These are phyloP conservation scores for Crotalus horridus DNA, from an alignment of 2,113 vertebrate species.

Conservation along the genomic window DNA sequence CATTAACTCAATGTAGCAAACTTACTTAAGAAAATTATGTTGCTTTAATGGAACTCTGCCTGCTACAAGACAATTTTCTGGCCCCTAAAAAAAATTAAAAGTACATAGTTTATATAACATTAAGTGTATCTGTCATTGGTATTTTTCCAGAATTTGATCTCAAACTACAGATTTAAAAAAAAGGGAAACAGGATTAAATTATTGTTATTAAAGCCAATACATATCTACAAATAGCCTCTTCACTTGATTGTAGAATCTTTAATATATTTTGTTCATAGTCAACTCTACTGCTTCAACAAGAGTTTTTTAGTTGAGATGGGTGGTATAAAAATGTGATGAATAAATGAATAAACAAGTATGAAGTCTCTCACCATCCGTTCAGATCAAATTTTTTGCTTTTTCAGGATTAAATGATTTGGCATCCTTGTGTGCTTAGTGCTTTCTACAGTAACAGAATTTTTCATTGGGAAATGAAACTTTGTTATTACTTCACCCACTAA, in stretches of 20 bases:
- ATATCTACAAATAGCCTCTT: background rate
- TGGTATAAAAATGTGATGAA: background rate
- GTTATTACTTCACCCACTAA: background rate
- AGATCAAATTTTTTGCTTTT: background rate
- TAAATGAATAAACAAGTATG: background rate
- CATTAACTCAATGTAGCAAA: constrained; percentile 27
- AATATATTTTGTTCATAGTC: background rate
- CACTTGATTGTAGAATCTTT: background rate
- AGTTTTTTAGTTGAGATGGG: background rate
- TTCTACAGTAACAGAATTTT: background rate
- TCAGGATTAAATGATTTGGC: background rate
- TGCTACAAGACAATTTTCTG: constrained; percentile 46
- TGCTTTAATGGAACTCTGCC: constrained; percentile 41
- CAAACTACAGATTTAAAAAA: background rate
- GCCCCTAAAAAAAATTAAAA: constrained; percentile 53
- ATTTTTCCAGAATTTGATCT: background rate
- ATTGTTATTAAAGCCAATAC: background rate
- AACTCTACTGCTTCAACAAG: background rate
- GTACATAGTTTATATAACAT: background rate
- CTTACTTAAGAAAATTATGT: constrained; percentile 61
- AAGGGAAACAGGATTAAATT: background rate
- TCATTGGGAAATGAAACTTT: background rate
- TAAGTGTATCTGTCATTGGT: background rate
- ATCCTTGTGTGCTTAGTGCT: background rate
- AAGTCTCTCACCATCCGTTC: background rate